Base-by-base conservation (phyloP, 2,113 vertebrate genomes). In the Trogon surrucura region DNA sequence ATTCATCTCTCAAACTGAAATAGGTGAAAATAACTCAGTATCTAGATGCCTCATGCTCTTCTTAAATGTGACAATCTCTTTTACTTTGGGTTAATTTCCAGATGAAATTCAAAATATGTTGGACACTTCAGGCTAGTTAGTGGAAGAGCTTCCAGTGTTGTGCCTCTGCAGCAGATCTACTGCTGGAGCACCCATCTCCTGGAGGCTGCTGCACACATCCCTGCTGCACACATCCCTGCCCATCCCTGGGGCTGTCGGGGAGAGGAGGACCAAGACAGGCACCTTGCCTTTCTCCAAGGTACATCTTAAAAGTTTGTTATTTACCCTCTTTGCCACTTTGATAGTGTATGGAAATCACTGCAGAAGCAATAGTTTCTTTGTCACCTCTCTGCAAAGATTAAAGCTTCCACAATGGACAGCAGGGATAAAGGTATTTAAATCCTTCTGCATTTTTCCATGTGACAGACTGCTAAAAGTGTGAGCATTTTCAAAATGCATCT, bases 221-320 rank as follows among this genome's bases (percentile, higher is more conserved):
- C 20, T 91, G 34, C 61, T 67, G 58, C 21, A 71, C 36, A 29
- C 20, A 10, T 26, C 11, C 23, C 20, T 91, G 34, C 61, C 56
- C 19, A 15, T 38, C 19, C 19, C 32, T 22, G 53, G 15, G 26
- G 18, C 16, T 74, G 1, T 1, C 1, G 0, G 27, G 26, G 6
- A 66, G 57, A 80, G 36, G 16, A 81, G 8, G 34, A 73, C 45
- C 27, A 50, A 54, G 48, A 25, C 32, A 57, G 51, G 22, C 15
- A 71, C 16, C 16, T 1, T 3, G 13, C 7, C n/a, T 84, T 65
- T 50, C 56, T 67, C 25, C 60, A n/a, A 88, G 86, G 87, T 88
- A 74, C 13, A 6, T 26, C 74, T 82, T 50, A 61, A 78, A 25
- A 64, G 38, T 62, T 75, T n/a, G 14, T 38, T 44, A 57, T 22